A percentile compares a stretch with the other conserved stretches of the same genome.
These are phyloP conservation scores for Tetropium fuscum DNA, from an alignment of 2,888 invertebrate species.

Conservation along the genomic window DNA sequence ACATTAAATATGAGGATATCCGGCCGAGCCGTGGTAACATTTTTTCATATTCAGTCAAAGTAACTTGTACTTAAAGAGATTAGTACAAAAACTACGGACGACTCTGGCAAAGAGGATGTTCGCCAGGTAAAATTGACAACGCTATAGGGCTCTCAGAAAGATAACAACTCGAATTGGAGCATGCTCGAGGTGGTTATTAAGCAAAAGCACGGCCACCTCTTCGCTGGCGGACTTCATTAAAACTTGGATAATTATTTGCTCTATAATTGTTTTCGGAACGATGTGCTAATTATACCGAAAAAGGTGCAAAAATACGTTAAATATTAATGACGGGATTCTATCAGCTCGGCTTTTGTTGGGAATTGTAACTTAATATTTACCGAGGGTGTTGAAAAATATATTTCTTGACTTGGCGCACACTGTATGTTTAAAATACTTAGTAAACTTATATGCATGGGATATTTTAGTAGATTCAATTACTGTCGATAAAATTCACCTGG, in stretches of 20 bases:
- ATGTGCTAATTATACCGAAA: constrained; percentile 32
- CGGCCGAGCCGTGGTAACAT: no score
- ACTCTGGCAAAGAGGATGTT: no score
- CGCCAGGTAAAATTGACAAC: no score
- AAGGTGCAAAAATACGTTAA: constrained; percentile 24
- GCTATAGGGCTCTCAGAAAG: not conserved
- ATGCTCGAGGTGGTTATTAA: constrained; percentile 21
- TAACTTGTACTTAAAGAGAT: no score
- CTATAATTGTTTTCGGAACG: constrained; percentile 36
- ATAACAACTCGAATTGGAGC: constrained; percentile 20
- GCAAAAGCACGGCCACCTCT: constrained; percentile 22
- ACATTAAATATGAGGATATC: no score
- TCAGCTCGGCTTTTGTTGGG: not conserved
- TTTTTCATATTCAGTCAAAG: no score
- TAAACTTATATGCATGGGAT: no score
- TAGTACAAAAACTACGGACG: no score
- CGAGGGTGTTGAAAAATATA: not conserved
- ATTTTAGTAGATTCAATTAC: no score
- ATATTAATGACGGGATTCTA: constrained; percentile 13
- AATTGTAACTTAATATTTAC: not conserved
- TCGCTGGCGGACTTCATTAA: constrained; percentile 32
- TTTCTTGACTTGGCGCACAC: no score
- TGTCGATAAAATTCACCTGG: no score
- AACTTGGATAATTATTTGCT: constrained; percentile 37
- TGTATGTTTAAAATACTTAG: no score